Evolutionary conservation across 1,140 invertebrate species (phyloP).

Genomic region (Dryas iulia): DNA sequence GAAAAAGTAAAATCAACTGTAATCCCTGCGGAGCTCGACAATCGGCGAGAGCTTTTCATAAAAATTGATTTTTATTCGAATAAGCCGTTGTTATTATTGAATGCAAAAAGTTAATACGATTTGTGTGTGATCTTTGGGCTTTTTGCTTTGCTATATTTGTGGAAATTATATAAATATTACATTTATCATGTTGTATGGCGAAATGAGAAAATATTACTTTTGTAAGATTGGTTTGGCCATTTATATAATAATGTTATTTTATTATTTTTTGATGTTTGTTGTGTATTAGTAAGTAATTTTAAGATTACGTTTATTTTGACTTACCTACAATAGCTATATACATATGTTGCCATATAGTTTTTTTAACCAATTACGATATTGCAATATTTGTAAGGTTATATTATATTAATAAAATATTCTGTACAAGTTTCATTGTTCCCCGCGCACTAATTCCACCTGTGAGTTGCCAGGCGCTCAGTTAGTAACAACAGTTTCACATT

Average conservation of each 20-base stretch:
- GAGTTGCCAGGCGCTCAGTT: no score
- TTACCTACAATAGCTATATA: no score
- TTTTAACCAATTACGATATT: no score
- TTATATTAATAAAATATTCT: no score
- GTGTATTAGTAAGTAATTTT: background rate
- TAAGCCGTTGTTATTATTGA: conserved; percentile 4
- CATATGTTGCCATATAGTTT: no score
- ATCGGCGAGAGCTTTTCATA: conserved; percentile 1
- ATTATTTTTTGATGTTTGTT: background rate
- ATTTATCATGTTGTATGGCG: background rate
- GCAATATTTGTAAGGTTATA: no score
- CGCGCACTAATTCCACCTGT: no score
- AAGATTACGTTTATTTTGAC: background rate
- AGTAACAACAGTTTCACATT: no score
- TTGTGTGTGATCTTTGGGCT: background rate
- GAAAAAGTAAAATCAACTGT: conserved; percentile 1
- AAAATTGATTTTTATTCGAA: conserved; percentile 4
- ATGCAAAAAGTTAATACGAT: conserved; percentile 2
- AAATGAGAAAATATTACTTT: background rate
- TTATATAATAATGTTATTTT: background rate
- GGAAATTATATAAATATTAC: background rate
- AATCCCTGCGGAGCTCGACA: conserved; percentile 1
- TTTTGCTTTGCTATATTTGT: background rate
- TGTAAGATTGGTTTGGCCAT: background rate
- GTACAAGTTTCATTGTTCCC: no score